Percentiles rank a stretch among this genome's conserved stretches.
These are phyloP conservation scores for Anorthoa munda DNA, from an alignment of 2,888 invertebrate genomes.

Conservation along the genomic window DNA sequence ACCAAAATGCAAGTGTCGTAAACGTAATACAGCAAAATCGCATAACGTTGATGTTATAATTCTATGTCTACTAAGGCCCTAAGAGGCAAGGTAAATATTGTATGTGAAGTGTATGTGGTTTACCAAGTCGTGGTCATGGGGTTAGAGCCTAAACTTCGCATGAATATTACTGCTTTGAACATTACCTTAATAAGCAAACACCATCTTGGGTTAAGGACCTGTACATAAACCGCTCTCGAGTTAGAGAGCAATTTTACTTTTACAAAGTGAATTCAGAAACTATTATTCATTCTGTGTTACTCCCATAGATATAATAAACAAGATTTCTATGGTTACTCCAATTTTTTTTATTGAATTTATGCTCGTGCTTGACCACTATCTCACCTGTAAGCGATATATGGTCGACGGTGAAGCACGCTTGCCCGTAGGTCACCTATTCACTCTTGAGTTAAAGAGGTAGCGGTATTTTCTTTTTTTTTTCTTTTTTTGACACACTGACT, in stretches of 20 bases:
- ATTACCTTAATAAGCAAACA: conserved; percentile 6
- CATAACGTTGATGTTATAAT: background rate
- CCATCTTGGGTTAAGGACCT: background rate
- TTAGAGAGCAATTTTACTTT: background rate
- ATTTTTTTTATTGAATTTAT: too few relatives aligned
- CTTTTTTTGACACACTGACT: too few relatives aligned
- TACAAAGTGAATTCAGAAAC: background rate
- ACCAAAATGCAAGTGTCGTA: background rate
- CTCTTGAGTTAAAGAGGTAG: too few relatives aligned
- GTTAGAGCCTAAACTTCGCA: conserved; percentile 4
- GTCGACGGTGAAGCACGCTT: too few relatives aligned
- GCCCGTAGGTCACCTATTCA: too few relatives aligned
- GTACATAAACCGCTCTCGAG: background rate
- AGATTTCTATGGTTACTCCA: too few relatives aligned
- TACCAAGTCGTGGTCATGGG: conserved; percentile 11
- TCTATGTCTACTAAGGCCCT: background rate
- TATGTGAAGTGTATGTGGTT: conserved; percentile 17
- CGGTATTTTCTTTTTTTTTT: too few relatives aligned
- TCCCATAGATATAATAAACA: too few relatives aligned
- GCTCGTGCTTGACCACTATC: too few relatives aligned
- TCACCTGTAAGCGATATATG: too few relatives aligned
- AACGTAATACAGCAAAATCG: background rate
- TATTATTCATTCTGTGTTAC: too few relatives aligned
- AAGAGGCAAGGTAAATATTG: conserved; percentile 28
- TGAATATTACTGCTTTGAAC: conserved; percentile 10